A percentile compares a stretch with the other conserved stretches of the same genome.
phyloP scores from a whole-genome alignment of 53 echinoderm and acorn worm species.

The Paelopatides confundens region DNA sequence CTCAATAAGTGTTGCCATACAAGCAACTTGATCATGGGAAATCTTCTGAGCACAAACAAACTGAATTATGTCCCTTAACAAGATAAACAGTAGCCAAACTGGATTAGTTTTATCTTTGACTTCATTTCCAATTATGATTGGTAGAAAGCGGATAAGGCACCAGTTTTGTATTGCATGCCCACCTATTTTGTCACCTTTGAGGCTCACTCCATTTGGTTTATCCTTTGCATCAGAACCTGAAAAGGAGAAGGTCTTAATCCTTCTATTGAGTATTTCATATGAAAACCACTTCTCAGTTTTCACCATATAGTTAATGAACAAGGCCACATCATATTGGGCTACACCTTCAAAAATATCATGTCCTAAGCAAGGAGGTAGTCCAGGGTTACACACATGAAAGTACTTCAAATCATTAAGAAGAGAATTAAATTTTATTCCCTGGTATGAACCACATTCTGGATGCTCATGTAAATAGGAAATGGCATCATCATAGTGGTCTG shows the following conservation, averaged over 20 bases:
- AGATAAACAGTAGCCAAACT: constrained; percentile 51
- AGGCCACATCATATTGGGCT: constrained; percentile 55
- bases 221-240: constrained; percentile 32
- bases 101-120: constrained; percentile 42
- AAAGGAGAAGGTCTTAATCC: constrained; percentile 20
- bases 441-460: background rate
- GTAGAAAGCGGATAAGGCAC: constrained; percentile 56
- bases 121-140: constrained; percentile 53
- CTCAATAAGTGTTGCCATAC: constrained; percentile 43
- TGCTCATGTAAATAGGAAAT: constrained; percentile 4
- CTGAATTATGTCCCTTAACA: constrained; percentile 56
- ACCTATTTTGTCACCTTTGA: constrained; percentile 23
- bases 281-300: constrained; percentile 52
- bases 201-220: constrained; percentile 34
- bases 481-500: constrained; percentile 44
- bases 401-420: constrained; percentile 61
- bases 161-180: constrained; percentile 75
- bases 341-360: constrained; percentile 78
- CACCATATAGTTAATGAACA: constrained; percentile 53
- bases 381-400: constrained; percentile 74
- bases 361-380: constrained; percentile 73
- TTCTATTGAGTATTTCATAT: constrained; percentile 58
- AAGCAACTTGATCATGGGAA: constrained; percentile 51
- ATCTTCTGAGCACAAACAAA: constrained; percentile 52
- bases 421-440: constrained; percentile 46